Evolutionary conservation across 1,140 invertebrate species (phyloP).

Genomic region (Ceratoteleas bidentatus): DNA sequence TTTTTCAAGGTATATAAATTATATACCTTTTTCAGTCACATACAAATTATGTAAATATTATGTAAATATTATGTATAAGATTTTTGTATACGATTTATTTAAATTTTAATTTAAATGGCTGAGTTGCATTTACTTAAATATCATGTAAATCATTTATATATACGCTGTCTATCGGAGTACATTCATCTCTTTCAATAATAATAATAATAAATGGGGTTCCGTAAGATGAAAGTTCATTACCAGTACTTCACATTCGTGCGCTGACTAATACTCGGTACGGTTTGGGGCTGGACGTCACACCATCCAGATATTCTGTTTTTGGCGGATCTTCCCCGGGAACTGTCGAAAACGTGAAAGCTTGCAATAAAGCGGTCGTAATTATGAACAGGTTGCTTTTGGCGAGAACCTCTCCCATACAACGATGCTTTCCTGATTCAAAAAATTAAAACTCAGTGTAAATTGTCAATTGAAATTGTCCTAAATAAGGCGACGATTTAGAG

Average conservation of each 20-base stretch:
- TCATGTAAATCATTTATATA: too few relatives aligned
- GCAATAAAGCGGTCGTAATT: conserved; percentile 89
- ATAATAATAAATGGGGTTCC: too few relatives aligned
- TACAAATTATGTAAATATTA: too few relatives aligned
- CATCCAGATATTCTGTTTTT: conserved; percentile 85
- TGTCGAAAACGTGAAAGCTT: conserved; percentile 87
- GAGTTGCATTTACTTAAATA: too few relatives aligned
- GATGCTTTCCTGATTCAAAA: conserved; percentile 84
- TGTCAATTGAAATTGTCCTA: background rate
- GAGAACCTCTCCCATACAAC: conserved; percentile 92
- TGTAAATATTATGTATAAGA: too few relatives aligned
- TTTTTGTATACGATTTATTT: too few relatives aligned
- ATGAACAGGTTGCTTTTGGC: conserved; percentile 93
- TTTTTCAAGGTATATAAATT: too few relatives aligned
- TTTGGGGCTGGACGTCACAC: conserved; percentile 87
- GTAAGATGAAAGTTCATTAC: background rate
- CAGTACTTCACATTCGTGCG: conserved; percentile 75
- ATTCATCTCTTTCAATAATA: too few relatives aligned
- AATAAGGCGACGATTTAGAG: background rate
- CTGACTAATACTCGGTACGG: conserved; percentile 86
- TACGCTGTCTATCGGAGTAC: too few relatives aligned
- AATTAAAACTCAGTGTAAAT: background rate
- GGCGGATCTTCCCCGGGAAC: conserved; percentile 85
- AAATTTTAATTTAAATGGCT: too few relatives aligned
- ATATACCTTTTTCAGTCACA: too few relatives aligned